Conservation (phyloP, 2,888 invertebrate genomes). For the Caradrina clavipalpis region DNA sequence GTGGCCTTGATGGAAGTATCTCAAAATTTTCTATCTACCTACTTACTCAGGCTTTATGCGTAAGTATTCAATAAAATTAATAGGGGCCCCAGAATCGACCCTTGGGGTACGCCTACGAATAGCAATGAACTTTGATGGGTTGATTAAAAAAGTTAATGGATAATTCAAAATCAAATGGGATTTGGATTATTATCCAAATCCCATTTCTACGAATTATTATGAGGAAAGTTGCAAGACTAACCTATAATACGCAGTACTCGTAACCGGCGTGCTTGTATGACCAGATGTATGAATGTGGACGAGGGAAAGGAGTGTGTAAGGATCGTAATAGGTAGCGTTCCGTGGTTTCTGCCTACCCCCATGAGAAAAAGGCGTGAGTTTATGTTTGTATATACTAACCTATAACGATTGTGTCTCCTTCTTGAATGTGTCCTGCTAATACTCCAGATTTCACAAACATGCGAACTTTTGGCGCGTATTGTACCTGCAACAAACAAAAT, state of each 20-base stretch:
- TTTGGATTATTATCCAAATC: neutral
- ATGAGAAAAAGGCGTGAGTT: no score
- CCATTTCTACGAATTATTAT: neutral
- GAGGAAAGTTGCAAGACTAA: conserved; percentile 59
- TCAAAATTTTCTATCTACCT: conserved; percentile 24
- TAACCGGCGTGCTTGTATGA: no score
- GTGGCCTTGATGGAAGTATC: conserved; percentile 17
- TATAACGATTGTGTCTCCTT: conserved; percentile 81
- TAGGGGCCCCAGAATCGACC: conserved; percentile 38
- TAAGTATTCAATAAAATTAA: conserved; percentile 39
- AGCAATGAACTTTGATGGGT: conserved; percentile 36
- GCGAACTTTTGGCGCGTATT: conserved; percentile 97
- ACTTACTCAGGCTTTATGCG: conserved; percentile 24
- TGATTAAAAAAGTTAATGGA: conserved; percentile 41
- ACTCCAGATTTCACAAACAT: conserved; percentile 88
- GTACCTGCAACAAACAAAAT: conserved; percentile 92
- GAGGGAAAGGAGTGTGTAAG: no score
- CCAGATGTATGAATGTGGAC: no score
- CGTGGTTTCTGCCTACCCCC: no score
- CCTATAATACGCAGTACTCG: no score
- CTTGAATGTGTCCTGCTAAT: conserved; percentile 76
- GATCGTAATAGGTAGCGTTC: no score
- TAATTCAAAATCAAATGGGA: conserved; percentile 25
- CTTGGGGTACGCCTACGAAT: conserved; percentile 33
- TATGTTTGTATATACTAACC: no score